Evolutionary conservation across 2,797 vertebrate species (phyloP).

Genomic region (Hemibagrus guttatus): DNA sequence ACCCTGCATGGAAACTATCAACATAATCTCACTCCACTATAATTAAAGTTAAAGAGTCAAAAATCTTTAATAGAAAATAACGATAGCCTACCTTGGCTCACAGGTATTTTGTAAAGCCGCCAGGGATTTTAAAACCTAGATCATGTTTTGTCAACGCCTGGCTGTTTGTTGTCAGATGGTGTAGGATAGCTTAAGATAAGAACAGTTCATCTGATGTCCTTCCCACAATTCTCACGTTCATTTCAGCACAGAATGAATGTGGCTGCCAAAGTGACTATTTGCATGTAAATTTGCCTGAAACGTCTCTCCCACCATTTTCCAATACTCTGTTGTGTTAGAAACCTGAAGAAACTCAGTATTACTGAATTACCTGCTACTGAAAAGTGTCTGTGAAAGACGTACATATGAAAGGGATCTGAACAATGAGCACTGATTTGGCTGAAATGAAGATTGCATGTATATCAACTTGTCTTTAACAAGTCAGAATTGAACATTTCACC

Average conservation of each 20-base stretch:
- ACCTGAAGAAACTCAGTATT: neutral
- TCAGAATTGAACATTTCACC: neutral
- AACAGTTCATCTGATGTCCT: slow-evolving; percentile 11
- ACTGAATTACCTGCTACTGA: slow-evolving; percentile 1
- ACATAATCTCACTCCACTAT: neutral
- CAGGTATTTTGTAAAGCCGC: neutral
- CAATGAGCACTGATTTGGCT: neutral
- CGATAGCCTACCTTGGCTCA: neutral
- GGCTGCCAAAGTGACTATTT: neutral
- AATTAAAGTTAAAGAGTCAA: neutral
- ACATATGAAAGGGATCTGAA: slow-evolving; percentile 7
- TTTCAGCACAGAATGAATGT: neutral
- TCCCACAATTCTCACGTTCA: slow-evolving; percentile 28
- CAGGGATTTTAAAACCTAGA: slow-evolving; percentile 28
- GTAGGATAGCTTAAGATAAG: slow-evolving; percentile 39
- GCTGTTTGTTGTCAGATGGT: slow-evolving; percentile 67
- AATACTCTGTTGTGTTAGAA: slow-evolving; percentile 21
- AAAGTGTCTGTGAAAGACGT: neutral
- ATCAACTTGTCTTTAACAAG: slow-evolving; percentile 9
- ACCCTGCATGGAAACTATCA: neutral
- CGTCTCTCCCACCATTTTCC: slow-evolving; percentile 1
- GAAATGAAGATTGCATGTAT: neutral
- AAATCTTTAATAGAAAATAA: neutral
- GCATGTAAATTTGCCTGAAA: slow-evolving; percentile 31
- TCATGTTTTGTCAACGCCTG: slow-evolving; percentile 72